Conservation (phyloP, 2,113 vertebrate species). For the Pluvianellus socialis region DNA sequence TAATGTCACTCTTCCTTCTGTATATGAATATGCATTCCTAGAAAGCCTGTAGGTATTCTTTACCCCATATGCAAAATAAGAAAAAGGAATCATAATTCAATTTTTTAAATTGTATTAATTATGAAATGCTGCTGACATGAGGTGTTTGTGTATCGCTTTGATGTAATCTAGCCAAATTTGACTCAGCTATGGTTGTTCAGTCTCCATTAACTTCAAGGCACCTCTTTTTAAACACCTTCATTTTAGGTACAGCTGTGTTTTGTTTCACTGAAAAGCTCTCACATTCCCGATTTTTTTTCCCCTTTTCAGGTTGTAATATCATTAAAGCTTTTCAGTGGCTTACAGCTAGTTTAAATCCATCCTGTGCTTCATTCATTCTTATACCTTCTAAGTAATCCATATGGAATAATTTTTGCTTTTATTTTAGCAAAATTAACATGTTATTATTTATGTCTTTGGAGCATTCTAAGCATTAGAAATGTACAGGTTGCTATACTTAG, state of each 20-base stretch:
- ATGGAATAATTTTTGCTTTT: neutral
- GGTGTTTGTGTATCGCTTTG: neutral
- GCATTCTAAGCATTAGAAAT: neutral
- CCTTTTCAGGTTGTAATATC: neutral
- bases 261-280: constrained; percentile 3
- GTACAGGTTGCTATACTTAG: neutral
- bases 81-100: neutral
- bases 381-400: neutral
- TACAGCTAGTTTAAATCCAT: neutral
- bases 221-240: neutral
- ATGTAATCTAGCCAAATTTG: neutral
- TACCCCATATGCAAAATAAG: neutral
- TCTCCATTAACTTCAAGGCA: neutral
- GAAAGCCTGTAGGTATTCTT: neutral
- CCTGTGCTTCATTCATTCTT: neutral
- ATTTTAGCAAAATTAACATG: neutral
- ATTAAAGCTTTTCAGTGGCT: neutral
- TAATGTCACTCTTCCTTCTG: neutral
- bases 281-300: neutral
- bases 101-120: neutral
- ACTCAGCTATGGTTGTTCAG: neutral
- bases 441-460: neutral
- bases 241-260: neutral
- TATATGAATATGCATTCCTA: neutral
- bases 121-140: neutral